Conservation (phyloP, 2,888 invertebrate species). For the Craniophora ligustri region DNA sequence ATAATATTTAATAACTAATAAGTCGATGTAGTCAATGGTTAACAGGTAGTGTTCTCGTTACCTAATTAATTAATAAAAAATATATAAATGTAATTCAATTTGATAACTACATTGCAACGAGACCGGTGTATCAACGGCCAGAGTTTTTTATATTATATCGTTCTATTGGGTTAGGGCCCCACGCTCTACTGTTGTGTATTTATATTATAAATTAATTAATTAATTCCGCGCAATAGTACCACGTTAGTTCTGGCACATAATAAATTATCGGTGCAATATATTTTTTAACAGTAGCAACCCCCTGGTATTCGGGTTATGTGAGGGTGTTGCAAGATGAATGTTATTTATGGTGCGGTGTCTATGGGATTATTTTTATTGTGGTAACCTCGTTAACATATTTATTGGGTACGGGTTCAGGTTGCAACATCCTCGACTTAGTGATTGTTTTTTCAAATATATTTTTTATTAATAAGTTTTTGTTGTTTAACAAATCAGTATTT, state of each 20-base stretch:
- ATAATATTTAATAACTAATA: constrained; percentile 83
- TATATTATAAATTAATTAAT: constrained; percentile 65
- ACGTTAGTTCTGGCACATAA: constrained; percentile 68
- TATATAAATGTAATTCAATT: constrained; percentile 69
- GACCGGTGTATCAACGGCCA: constrained; percentile 62
- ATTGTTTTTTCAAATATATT: constrained; percentile 78
- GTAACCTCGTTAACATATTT: constrained; percentile 64
- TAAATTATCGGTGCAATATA: constrained; percentile 80
- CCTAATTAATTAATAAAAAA: constrained; percentile 65
- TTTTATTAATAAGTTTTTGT: constrained; percentile 74
- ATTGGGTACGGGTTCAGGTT: constrained; percentile 68
- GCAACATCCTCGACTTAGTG: constrained; percentile 75
- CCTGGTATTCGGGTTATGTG: constrained; percentile 63
- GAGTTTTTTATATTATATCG: constrained; percentile 61
- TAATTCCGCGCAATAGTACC: constrained; percentile 69
- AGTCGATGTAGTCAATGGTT: constrained; percentile 86
- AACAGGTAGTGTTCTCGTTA: constrained; percentile 85
- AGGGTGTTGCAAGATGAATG: constrained; percentile 82
- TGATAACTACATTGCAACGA: constrained; percentile 73
- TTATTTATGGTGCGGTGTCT: constrained; percentile 60
- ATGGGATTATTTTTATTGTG: constrained; percentile 59
- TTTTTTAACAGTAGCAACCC: constrained; percentile 72
- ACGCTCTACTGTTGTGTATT: constrained; percentile 81
- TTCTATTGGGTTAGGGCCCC: constrained; percentile 61
- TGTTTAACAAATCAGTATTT: constrained; percentile 87